phyloP scores from a whole-genome alignment of 1,140 invertebrate genomes.

The Thereuonema tuberculata region DNA sequence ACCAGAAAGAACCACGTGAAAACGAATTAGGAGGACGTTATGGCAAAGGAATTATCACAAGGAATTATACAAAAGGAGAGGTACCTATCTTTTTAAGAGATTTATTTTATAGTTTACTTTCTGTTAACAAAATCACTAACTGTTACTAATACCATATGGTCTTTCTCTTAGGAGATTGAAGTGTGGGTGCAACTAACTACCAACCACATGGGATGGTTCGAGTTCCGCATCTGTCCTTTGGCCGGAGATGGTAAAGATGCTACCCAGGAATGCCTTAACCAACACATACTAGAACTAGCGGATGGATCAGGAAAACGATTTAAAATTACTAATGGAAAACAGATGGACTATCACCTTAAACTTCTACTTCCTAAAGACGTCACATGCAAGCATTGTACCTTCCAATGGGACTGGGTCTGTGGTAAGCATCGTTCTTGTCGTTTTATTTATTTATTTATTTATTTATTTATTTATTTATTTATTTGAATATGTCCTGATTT shows the following conservation, averaged over 20 bases:
- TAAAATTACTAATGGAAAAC: not conserved
- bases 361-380: conserved; percentile 18
- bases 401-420: conserved; percentile 21
- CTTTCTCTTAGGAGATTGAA: not conserved
- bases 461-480: no score
- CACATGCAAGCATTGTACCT: conserved; percentile 20
- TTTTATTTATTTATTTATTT: no score
- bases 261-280: conserved; percentile 65
- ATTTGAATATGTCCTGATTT: no score
- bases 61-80: conserved; percentile 3
- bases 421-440: no score
- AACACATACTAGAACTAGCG: conserved; percentile 25
- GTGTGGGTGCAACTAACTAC: conserved; percentile 24
- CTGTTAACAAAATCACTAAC: no score
- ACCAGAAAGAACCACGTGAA: conserved; percentile 21
- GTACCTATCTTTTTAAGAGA: conserved; percentile 14
- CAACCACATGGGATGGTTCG: conserved; percentile 66
- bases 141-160: no score
- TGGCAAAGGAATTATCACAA: conserved; percentile 28
- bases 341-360: not conserved
- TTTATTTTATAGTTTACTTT: not conserved
- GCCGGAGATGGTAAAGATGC: conserved; percentile 54
- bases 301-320: conserved; percentile 17
- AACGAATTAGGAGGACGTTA: conserved; percentile 33
- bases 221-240: conserved; percentile 28